Percentiles rank a stretch among this genome's conserved stretches.
Conservation (phyloP, 2,113 vertebrate genomes). For the Onychorhynchus coronatus region DNA sequence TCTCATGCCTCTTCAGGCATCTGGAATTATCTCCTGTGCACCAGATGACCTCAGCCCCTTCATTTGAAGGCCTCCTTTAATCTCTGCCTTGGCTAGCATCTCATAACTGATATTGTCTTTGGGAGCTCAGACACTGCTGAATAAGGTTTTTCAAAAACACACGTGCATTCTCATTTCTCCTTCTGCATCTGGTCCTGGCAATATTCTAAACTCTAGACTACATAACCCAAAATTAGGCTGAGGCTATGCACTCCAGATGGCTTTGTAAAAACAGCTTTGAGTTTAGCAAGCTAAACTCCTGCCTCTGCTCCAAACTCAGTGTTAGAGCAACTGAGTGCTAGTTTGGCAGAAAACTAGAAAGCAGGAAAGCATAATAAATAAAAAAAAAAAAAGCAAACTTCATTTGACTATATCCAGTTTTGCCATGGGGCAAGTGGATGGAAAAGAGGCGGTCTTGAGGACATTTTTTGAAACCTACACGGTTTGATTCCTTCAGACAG, state of each 20-base stretch:
- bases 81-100: not conserved
- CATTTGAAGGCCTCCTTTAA: not conserved
- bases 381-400: not conserved
- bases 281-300: slow-evolving; percentile 1
- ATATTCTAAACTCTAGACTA: not conserved
- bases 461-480: slow-evolving; percentile 15
- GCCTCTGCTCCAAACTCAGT: not conserved
- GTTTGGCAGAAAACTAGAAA: slow-evolving; percentile 23
- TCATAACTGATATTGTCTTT: not conserved
- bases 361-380: not conserved
- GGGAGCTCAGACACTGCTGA: not conserved
- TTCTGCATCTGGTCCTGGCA: slow-evolving; percentile 29
- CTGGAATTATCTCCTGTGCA: not conserved
- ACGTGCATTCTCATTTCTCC: not conserved
- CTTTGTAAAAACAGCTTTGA: slow-evolving; percentile 39
- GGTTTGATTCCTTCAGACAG: slow-evolving; percentile 43
- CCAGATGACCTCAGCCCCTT: not conserved
- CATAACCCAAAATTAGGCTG: not conserved
- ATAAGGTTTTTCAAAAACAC: not conserved
- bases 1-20: not conserved
- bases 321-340: not conserved
- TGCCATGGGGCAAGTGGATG: not conserved
- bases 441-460: not conserved
- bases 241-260: slow-evolving; percentile 31
- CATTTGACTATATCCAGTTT: slow-evolving; percentile 8